A percentile compares a stretch with the other conserved stretches of the same genome.
Evolutionary conservation across 2,113 vertebrate species (phyloP).

Genomic region (Tachuris rubrigastra): DNA sequence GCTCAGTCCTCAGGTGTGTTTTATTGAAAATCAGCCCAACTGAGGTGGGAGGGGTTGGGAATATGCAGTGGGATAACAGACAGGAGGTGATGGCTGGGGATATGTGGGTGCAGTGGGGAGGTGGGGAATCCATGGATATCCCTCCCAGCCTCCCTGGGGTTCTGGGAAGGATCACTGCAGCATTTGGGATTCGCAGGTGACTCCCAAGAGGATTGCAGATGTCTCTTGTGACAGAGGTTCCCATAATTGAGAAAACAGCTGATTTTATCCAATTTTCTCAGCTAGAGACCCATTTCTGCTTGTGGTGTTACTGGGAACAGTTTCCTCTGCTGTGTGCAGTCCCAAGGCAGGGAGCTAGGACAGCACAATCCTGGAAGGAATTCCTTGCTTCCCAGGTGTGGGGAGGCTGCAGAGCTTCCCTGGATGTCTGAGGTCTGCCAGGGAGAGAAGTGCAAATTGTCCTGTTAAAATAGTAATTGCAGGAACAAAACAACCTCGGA

Average conservation of each 20-base stretch:
- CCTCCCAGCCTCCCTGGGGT: not conserved
- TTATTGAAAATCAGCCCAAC: not conserved
- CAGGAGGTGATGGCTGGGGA: not conserved
- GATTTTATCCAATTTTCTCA: not conserved
- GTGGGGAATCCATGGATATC: not conserved
- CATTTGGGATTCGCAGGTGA: accelerated
- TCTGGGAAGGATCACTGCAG: not conserved
- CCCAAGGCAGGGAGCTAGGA: not conserved
- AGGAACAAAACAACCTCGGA: not conserved
- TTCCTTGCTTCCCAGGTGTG: not conserved
- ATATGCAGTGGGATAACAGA: not conserved
- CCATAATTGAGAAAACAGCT: not conserved
- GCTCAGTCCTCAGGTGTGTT: accelerated
- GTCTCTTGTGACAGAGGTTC: not conserved
- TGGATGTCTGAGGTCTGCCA: not conserved
- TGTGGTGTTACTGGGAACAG: not conserved
- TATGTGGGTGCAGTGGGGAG: not conserved
- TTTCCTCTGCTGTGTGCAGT: not conserved
- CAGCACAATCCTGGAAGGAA: not conserved
- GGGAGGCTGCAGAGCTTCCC: not conserved
- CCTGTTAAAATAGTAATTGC: not conserved
- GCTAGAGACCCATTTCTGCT: not conserved
- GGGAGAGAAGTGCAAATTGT: not conserved
- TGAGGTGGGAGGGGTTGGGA: not conserved
- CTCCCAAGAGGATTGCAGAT: not conserved